Percentiles rank a stretch among this genome's conserved stretches.
Evolutionary conservation across 2,797 vertebrate species (phyloP).

Genomic region (Carcharodon carcharias): DNA sequence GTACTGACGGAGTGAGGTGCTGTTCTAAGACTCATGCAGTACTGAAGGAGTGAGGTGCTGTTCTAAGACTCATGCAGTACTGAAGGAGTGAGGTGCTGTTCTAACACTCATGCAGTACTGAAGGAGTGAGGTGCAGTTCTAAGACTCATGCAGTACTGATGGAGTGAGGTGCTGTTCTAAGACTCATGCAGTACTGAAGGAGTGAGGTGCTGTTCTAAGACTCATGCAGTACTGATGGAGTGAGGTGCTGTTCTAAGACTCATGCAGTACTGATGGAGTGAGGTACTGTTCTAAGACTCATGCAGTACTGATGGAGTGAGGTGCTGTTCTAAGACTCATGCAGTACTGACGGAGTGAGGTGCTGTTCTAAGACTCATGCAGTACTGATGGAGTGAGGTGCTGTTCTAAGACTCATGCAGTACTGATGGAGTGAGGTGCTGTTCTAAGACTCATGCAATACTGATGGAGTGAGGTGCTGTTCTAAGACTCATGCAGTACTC

Average conservation of each 20-base stretch:
- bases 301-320: too few relatives aligned
- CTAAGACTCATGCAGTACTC: neutral
- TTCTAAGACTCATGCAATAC: too few relatives aligned
- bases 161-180: too few relatives aligned
- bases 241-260: too few relatives aligned
- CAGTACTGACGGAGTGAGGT: neutral
- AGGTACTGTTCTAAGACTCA: neutral
- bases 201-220: neutral
- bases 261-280: neutral
- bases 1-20: too few relatives aligned
- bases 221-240: too few relatives aligned
- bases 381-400: too few relatives aligned
- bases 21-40: neutral
- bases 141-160: too few relatives aligned
- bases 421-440: neutral
- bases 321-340: neutral
- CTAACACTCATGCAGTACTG: neutral
- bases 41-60: neutral
- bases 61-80: too few relatives aligned
- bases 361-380: too few relatives aligned
- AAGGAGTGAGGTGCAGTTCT: neutral
- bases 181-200: neutral
- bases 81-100: too few relatives aligned
- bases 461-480: too few relatives aligned
- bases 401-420: neutral